Evolutionary conservation across 2,113 vertebrate species (phyloP).

Genomic region (Toxotes chatareus): DNA sequence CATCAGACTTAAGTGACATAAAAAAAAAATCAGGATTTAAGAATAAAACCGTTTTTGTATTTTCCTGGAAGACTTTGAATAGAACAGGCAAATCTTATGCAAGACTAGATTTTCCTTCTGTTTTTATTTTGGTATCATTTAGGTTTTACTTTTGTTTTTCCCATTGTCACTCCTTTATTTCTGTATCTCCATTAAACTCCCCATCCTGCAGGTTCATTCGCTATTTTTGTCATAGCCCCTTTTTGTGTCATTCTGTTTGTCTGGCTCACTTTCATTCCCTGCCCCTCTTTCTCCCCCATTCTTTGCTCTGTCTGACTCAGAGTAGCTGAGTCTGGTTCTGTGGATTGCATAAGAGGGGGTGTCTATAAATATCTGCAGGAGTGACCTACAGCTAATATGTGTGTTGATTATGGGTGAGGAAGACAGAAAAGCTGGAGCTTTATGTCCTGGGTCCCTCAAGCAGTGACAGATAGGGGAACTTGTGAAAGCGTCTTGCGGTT

Average conservation of each 20-base stretch:
- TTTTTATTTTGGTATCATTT: slow-evolving; percentile 3
- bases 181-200: neutral
- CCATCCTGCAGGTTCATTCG: slow-evolving; percentile 28
- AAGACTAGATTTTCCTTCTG: slow-evolving; percentile 1
- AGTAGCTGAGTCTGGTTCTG: slow-evolving; percentile 66
- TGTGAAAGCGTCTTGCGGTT: slow-evolving; percentile 25
- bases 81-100: neutral
- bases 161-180: neutral
- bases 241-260: slow-evolving; percentile 34
- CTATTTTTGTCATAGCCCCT: slow-evolving; percentile 7
- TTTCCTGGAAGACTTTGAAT: neutral
- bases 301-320: slow-evolving; percentile 53
- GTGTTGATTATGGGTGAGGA: slow-evolving; percentile 60
- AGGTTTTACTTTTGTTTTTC: slow-evolving; percentile 1
- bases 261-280: slow-evolving; percentile 22
- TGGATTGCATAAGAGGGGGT: slow-evolving; percentile 73
- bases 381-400: slow-evolving; percentile 68
- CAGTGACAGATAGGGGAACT: slow-evolving; percentile 33
- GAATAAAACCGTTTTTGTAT: neutral
- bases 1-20: neutral
- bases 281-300: slow-evolving; percentile 9
- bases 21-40: too few species aligned
- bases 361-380: slow-evolving; percentile 78
- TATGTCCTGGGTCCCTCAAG: slow-evolving; percentile 27
- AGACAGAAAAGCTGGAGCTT: slow-evolving; percentile 48